Base-by-base conservation (phyloP, 2,797 vertebrate species). In the Poeciliopsis gracilis region DNA sequence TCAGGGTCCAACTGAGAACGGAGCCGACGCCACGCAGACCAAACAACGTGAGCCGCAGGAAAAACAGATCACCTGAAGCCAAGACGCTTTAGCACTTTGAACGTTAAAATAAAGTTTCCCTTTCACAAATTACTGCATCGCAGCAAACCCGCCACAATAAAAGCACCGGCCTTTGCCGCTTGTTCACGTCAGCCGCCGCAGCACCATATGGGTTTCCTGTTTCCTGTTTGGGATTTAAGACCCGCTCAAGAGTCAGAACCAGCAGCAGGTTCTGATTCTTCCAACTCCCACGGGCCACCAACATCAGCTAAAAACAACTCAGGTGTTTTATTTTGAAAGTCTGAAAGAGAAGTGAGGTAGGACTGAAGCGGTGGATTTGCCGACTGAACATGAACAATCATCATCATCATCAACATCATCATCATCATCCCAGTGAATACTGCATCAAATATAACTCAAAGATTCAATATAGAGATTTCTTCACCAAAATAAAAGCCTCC, bases 401-500 rank as follows among this genome's bases (percentile, higher is more conserved):
- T 90, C 89, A 25, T 66, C 47, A 28, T 88, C 72, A 45, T 46
- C 45, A 13, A 1, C 84, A 77, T 85, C 78, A 28, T 88, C 80
- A 69, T 69, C 72, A 49, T 49, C 47, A 7, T 7, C 85, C 87
- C 86, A 91, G 88, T 89, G 84, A 87, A 90, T 86, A 93, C 91
- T 91, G 93, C 93, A 93, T 93, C 88, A 94, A 92, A 93, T 90
- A 91, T 90, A 94, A 85, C 91, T 91, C 88, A 93, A 84, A 80
- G 80, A 89, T 87, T 59, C 82, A 88, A 66, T 84, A 77, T 80
- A 78, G 73, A 81, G 63, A 74, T 90, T 47, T 89, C 82, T 88
- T 94, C 88, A 94, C 87, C 92, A 94, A 95, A 95, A 95, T 95
- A 94, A 94, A 94, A 93, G 87, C 89, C 90, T 93, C 92, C 91